Conservation (phyloP, 2,797 vertebrate species). For the Gymnoscopelus braueri region DNA sequence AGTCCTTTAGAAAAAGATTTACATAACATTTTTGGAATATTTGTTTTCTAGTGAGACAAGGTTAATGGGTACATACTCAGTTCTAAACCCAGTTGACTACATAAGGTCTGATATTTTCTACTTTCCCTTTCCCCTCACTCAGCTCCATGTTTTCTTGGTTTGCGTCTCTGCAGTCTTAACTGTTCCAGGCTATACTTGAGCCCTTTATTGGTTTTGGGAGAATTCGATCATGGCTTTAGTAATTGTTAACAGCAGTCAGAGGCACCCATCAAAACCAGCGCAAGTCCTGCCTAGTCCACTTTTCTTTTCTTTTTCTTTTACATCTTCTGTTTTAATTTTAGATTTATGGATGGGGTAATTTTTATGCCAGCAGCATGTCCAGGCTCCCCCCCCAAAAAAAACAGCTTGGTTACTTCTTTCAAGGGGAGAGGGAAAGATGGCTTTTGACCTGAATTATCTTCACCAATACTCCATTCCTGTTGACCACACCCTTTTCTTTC, state of each 20-base stretch:
- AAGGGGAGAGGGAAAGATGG: constrained; percentile 50
- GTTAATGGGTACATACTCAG: no score
- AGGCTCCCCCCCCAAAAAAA: constrained; percentile 45
- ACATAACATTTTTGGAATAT: no score
- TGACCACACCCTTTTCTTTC: constrained; percentile 53
- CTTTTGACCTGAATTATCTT: constrained; percentile 62
- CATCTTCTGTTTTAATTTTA: constrained; percentile 73
- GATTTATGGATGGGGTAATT: constrained; percentile 71
- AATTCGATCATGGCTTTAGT: constrained; percentile 74
- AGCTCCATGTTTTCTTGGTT: background rate
- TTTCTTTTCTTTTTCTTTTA: constrained; percentile 36
- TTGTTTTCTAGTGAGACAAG: no score
- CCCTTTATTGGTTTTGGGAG: constrained; percentile 71
- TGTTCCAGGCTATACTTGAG: constrained; percentile 61
- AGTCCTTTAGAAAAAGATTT: no score
- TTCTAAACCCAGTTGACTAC: no score
- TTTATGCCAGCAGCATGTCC: constrained; percentile 59
- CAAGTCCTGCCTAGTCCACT: constrained; percentile 54
- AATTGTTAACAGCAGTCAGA: constrained; percentile 76
- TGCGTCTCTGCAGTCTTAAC: constrained; percentile 51
- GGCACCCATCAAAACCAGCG: constrained; percentile 67
- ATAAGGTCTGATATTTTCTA: no score
- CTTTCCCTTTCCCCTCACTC: background rate
- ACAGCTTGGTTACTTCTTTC: constrained; percentile 51
- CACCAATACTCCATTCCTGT: constrained; percentile 53